Conservation (phyloP, 2,888 invertebrate genomes). For the Deilephila elpenor region DNA sequence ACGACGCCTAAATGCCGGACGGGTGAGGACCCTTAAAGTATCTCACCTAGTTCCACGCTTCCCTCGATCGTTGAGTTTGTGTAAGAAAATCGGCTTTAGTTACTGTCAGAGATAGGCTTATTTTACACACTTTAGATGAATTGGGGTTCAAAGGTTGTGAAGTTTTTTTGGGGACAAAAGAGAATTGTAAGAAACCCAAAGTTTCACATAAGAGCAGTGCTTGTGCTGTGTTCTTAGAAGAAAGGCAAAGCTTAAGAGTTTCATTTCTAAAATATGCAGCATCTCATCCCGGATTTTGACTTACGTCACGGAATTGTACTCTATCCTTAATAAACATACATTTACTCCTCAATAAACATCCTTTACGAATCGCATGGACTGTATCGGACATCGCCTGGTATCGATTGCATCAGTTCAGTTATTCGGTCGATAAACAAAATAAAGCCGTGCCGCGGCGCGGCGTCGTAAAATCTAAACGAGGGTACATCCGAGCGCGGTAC, state of each 20-base stretch:
- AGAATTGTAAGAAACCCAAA: too few relatives aligned
- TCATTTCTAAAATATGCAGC: background rate
- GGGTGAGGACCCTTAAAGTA: conserved; percentile 1
- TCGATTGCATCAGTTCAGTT: conserved; percentile 38
- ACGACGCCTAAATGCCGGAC: conserved; percentile 49
- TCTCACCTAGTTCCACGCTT: conserved; percentile 14
- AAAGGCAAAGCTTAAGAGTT: too few relatives aligned
- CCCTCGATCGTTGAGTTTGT: background rate
- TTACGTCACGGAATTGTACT: background rate
- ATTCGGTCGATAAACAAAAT: conserved; percentile 62
- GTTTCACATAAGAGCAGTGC: too few relatives aligned
- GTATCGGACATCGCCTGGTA: conserved; percentile 7
- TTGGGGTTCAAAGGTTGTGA: too few relatives aligned
- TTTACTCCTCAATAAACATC: background rate
- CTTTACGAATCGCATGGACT: background rate
- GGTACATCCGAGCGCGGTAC: conserved; percentile 58
- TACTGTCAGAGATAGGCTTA: background rate
- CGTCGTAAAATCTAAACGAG: conserved; percentile 62
- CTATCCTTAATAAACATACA: background rate
- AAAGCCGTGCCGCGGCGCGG: conserved; percentile 58
- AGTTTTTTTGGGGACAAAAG: too few relatives aligned
- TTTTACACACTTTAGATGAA: too few relatives aligned
- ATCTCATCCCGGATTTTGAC: too few relatives aligned
- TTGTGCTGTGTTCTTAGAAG: too few relatives aligned
- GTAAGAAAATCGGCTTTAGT: conserved; percentile 4